Evolutionary conservation across 2,797 vertebrate species (phyloP), one percentile per base, ranked within the genome.

Genomic region (Oceanodroma leucorhoa): DNA sequence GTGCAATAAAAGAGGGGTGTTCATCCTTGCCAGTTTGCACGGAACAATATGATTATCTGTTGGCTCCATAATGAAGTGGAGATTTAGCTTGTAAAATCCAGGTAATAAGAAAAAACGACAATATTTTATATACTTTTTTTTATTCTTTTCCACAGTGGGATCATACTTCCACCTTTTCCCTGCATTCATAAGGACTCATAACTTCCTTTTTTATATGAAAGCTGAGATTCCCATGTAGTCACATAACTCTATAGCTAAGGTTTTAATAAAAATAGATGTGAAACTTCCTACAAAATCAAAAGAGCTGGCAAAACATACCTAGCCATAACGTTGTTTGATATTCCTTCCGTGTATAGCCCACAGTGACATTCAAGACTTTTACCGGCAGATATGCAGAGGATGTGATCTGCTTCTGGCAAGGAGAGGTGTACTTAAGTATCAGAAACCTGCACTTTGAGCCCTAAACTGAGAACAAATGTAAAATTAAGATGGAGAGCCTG

Each of bases 251-350:
- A 43, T 12, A 79, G 22, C 60, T 79, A 36, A 67, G 3, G 14
- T 60, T 93, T 83, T 65, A 54, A 83, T 45, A 89, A 93, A 91
- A 78, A 77, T 18, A 54, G 30, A 8, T 60, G 15, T 86, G 65
- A 78, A 85, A 83, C 27, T 53, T 66, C 1, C 38, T 83, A 14
- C 46, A 69, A 89, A 91, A 77, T 67, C 61, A 64, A 18, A 87
- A 21, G 19, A 80, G 3, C 1, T 83, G 48, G 61, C 41, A 65
- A 89, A 87, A 80, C 20, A 72, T 61, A 57, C 8, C 19, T 64
- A 55, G n/a, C 41, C 5, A 3, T 48, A 46, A 53, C 8, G 8
- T 43, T 60, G 40, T 60, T 85, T 78, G 23, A 45, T 78, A 60
- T 53, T 91, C 22, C 9, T 89, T 11, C 34, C 69, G 15, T 83